Percentiles rank a stretch among this genome's conserved stretches.
Evolutionary conservation across 37 sponge, comb jelly and placozoan species (phyloP).

Genomic region (Bolinopsis microptera): DNA sequence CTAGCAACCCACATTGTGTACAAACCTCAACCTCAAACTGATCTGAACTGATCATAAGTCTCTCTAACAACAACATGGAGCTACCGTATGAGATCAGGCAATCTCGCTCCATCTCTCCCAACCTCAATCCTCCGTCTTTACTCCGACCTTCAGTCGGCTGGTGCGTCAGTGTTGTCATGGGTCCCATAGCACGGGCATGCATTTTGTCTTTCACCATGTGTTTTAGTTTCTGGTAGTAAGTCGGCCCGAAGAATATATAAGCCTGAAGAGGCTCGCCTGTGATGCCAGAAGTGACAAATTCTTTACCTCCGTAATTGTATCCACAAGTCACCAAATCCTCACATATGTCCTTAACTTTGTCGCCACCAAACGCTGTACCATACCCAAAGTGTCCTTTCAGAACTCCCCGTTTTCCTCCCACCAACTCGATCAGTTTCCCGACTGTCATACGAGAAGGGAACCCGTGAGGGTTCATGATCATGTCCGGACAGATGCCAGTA

Average conservation of each 20-base stretch:
- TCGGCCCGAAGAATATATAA: conserved; percentile 96
- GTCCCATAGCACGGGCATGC: conserved; percentile 96
- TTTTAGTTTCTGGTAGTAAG: conserved; percentile 99
- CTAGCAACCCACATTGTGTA: conserved; percentile 90
- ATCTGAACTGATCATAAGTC: conserved; percentile 97
- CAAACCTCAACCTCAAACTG: conserved; percentile 96
- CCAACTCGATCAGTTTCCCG: conserved; percentile 94
- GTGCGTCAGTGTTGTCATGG: conserved; percentile 90
- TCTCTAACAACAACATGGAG: conserved; percentile 93
- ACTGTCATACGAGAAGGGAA: conserved; percentile 99
- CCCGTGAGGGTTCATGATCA: conserved; percentile 99
- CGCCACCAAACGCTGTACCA: conserved; percentile 94
- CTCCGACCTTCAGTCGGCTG: conserved; percentile 97
- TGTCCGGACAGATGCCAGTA: conserved; percentile 87
- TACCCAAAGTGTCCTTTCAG: conserved; percentile 89
- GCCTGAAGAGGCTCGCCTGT: conserved; percentile 92
- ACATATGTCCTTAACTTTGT: conserved; percentile 79
- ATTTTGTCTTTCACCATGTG: conserved; percentile 99
- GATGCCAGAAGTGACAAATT: conserved; percentile 92
- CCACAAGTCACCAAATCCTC: conserved; percentile 81
- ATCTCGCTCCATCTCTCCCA: conserved; percentile 99
- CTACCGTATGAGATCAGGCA: conserved; percentile 97
- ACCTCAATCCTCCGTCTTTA: conserved; percentile 92
- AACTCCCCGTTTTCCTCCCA: conserved; percentile 93
- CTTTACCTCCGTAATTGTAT: conserved; percentile 97